A percentile compares a stretch with the other conserved stretches of the same genome.
phyloP scores from a whole-genome alignment of 2,888 invertebrate species.

The Acrobeloides nanus region DNA sequence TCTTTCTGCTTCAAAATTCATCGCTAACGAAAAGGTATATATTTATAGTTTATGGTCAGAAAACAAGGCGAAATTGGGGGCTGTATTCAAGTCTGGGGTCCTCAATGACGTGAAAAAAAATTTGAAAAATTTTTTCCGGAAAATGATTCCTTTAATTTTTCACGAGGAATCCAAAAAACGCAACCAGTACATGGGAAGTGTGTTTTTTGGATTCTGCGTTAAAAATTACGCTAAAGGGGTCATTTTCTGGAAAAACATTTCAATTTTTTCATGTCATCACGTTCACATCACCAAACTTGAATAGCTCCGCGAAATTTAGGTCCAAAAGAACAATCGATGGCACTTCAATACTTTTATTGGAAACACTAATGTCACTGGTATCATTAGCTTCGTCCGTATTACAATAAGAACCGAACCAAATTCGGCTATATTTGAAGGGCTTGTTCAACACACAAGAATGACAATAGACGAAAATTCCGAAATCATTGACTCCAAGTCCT shows the following conservation, averaged over 20 bases:
- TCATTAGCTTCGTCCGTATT: conserved; percentile 14
- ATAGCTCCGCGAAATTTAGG: conserved; percentile 8
- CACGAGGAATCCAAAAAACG: too few relatives aligned
- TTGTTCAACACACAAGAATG: conserved; percentile 11
- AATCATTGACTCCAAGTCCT: neutral
- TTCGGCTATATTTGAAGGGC: conserved; percentile 10
- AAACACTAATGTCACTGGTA: conserved; percentile 9
- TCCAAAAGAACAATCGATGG: conserved; percentile 16
- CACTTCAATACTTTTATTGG: conserved; percentile 10
- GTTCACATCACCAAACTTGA: neutral
- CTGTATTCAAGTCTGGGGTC: too few relatives aligned
- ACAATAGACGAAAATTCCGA: conserved; percentile 2
- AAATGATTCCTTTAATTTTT: too few relatives aligned
- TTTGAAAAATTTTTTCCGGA: too few relatives aligned
- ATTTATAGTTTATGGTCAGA: conserved; percentile 11
- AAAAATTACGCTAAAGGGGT: too few relatives aligned
- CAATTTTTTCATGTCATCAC: neutral
- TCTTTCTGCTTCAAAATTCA: conserved; percentile 9
- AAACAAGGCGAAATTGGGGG: conserved; percentile 16
- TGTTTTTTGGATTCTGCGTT: too few relatives aligned
- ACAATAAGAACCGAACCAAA: conserved; percentile 13
- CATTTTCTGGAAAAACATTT: too few relatives aligned
- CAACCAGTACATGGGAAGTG: too few relatives aligned
- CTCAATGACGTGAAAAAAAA: too few relatives aligned
- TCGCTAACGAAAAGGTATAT: conserved; percentile 16